Base-by-base conservation (phyloP, 2,113 vertebrate species). In the Pogonocichla stellata region DNA sequence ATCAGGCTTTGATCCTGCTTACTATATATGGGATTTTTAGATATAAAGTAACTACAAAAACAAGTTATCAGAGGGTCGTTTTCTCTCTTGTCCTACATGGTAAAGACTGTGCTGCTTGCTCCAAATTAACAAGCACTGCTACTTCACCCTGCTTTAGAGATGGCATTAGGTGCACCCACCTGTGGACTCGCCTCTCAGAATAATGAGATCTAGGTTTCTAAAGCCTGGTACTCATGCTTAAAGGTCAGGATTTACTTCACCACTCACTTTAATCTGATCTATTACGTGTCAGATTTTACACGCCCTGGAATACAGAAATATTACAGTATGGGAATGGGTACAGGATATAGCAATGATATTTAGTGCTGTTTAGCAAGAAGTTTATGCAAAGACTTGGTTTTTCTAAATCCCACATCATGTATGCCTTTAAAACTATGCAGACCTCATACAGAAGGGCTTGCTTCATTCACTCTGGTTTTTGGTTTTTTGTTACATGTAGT, bases 111-210 rank as follows among this genome's bases (percentile, higher is more conserved):
- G 12, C 33, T 65, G 36, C 36, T 62, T 82, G 12, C 31, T 75
- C 53, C 43, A 75, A 43, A 43, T 42, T 67, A 85, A 64, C 50
- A 66, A 12, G 31, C 13, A 14, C 4, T 69, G n/a, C 31, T 53
- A 29, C 47, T 40, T 69, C 40, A 72, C 10, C 4, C 25, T 45
- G 29, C 62, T 86, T 58, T 43, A 80, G 43, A 80, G 28, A 61
- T 38, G 25, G 8, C 14, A 6, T 58, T 75, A 67, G 67, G 42
- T 26, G 8, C 4, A 6, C n/a, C 31, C 5, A 1, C 14, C 53
- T 61, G 15, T 33, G 28, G 51, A 40, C 31, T 75, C 0, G 0
- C 22, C 14, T 13, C 31, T 28, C 50, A 61, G 23, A 50, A 64
- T 81, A 92, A 79, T 19, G 24, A 85, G 19, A 54, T 11, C 6